Evolutionary conservation across 1,140 invertebrate species (phyloP).

Genomic region (Arctopsyche grandis): DNA sequence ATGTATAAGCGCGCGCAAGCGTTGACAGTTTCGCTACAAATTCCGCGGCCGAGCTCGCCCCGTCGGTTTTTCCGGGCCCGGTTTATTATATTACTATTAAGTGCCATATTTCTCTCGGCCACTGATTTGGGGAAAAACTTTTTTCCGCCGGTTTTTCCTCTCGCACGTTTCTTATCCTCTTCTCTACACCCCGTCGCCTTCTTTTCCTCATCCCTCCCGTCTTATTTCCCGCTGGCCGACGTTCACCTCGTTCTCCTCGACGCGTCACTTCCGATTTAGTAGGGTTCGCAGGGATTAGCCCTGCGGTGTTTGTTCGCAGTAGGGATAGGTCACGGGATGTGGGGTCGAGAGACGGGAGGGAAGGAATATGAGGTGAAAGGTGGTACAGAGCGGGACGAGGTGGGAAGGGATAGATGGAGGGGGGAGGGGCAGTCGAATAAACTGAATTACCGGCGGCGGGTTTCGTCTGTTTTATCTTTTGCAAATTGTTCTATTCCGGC

Average conservation of each 20-base stretch:
- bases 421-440: not conserved
- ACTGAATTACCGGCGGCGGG: conserved; percentile 1
- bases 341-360: not conserved
- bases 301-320: not conserved
- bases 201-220: not conserved
- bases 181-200: not conserved
- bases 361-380: not conserved
- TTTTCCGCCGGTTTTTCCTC: no score
- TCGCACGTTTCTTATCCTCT: not conserved
- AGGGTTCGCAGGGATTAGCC: not conserved
- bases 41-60: not conserved
- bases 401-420: no score
- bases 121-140: not conserved
- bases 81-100: conserved; percentile 30
- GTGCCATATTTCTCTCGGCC: not conserved
- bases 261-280: not conserved
- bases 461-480: conserved; percentile 11
- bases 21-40: not conserved
- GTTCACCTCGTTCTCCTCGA: not conserved
- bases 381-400: no score
- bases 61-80: not conserved
- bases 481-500: conserved; percentile 7
- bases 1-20: not conserved
- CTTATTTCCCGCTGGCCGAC: not conserved
- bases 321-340: not conserved